Conservation (phyloP, 2,888 invertebrate genomes). For the Phlogophora meticulosa region DNA sequence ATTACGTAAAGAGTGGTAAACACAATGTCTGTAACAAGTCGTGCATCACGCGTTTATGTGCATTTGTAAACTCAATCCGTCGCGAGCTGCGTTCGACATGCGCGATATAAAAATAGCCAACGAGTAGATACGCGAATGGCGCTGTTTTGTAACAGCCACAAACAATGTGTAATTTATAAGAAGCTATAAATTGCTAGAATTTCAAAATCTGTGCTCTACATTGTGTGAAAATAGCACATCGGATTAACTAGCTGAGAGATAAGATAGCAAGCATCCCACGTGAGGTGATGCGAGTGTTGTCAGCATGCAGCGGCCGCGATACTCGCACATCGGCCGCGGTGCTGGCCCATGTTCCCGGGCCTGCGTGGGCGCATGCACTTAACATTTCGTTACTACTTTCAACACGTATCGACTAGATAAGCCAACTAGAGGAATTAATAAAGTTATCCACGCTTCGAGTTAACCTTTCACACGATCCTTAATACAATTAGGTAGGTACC, state of each 20-base stretch:
- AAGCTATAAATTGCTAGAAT: conserved; percentile 65
- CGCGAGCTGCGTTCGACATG: conserved; percentile 38
- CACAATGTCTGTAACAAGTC: conserved; percentile 31
- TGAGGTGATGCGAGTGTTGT: conserved; percentile 63
- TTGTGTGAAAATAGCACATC: conserved; percentile 83
- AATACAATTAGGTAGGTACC: conserved; percentile 36
- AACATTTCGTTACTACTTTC: conserved; percentile 83
- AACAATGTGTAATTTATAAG: conserved; percentile 62
- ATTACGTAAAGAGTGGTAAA: conserved; percentile 20
- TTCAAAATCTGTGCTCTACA: conserved; percentile 79
- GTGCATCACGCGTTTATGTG: conserved; percentile 45
- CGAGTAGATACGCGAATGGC: conserved; percentile 39
- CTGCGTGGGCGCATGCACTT: conserved; percentile 83
- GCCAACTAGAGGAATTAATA: conserved; percentile 76
- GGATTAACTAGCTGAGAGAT: conserved; percentile 82
- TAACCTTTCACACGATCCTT: conserved; percentile 64
- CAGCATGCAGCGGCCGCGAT: conserved; percentile 58
- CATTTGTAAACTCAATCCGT: conserved; percentile 48
- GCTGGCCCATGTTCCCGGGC: conserved; percentile 51
- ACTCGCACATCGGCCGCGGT: conserved; percentile 26
- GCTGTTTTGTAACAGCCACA: conserved; percentile 62
- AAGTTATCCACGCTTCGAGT: conserved; percentile 76
- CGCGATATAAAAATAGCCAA: conserved; percentile 59
- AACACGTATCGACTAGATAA: conserved; percentile 80
- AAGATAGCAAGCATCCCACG: conserved; percentile 87